These are phyloP conservation scores for Datnioides undecimradiatus DNA, from an alignment of 2,113 vertebrate genomes.

Conservation along the genomic window DNA sequence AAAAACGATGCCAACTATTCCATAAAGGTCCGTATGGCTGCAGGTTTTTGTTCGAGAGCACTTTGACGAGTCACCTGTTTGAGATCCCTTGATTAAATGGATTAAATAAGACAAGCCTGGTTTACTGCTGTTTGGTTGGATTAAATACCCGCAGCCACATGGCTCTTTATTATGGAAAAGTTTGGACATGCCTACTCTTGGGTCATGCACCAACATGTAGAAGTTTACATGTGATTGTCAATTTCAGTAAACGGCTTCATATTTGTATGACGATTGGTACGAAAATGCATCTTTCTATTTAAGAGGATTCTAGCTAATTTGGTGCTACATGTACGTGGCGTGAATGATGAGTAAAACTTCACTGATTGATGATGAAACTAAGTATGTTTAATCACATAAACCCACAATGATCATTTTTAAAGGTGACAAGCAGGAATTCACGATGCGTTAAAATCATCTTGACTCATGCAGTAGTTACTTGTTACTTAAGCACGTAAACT, in stretches of 20 bases:
- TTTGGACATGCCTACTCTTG: too few species aligned
- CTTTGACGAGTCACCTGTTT: too few species aligned
- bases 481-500: background rate
- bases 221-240: too few species aligned
- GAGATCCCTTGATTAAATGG: too few species aligned
- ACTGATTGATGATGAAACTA: background rate
- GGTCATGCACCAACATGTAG: background rate
- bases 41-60: too few species aligned
- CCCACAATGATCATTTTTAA: background rate
- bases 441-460: background rate
- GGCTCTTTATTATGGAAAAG: too few species aligned
- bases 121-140: too few species aligned
- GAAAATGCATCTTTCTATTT: background rate
- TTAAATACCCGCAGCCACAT: too few species aligned
- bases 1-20: too few species aligned
- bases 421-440: background rate
- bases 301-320: background rate
- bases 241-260: background rate
- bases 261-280: background rate
- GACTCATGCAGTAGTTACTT: constrained; percentile 3
- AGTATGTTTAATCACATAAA: background rate
- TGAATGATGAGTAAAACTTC: background rate
- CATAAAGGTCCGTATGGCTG: too few species aligned
- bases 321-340: background rate
- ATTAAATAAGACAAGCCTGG: too few species aligned